These are phyloP conservation scores for Pogonomyrmex californicus DNA, from an alignment of 1,140 invertebrate species.

Conservation along the genomic window DNA sequence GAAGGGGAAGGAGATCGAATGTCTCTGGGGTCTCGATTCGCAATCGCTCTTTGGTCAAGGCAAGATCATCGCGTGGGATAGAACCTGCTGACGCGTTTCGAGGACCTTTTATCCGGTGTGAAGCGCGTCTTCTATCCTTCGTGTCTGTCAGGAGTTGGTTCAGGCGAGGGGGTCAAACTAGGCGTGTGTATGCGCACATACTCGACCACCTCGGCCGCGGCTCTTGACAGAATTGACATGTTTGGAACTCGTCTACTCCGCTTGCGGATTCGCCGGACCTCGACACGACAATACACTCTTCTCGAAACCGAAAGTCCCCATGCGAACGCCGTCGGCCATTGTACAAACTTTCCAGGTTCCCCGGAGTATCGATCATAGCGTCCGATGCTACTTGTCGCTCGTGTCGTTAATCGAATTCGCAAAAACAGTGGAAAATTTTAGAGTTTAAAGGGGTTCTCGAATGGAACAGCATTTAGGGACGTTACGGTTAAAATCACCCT, in stretches of 20 bases:
- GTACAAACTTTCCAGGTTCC: slow-evolving; percentile 59
- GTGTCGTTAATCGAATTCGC: slow-evolving; percentile 44
- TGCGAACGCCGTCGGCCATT: slow-evolving; percentile 46
- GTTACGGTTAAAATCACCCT: background rate
- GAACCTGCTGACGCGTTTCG: slow-evolving; percentile 75
- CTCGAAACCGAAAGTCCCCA: slow-evolving; percentile 52
- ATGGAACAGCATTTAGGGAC: background rate
- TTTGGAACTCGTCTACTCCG: slow-evolving; percentile 78
- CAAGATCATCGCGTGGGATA: slow-evolving; percentile 77
- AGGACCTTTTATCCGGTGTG: slow-evolving; percentile 76
- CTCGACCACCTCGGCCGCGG: slow-evolving; percentile 67
- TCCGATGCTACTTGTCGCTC: background rate
- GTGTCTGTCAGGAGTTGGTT: slow-evolving; percentile 66
- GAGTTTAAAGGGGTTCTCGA: background rate
- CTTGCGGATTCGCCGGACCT: slow-evolving; percentile 80
- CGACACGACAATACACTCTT: slow-evolving; percentile 85
- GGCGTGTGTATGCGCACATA: slow-evolving; percentile 73
- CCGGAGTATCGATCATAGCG: slow-evolving; percentile 36
- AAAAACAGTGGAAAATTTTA: slow-evolving; percentile 24
- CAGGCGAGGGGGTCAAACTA: slow-evolving; percentile 63
- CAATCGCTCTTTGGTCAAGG: slow-evolving; percentile 76
- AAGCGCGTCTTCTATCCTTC: slow-evolving; percentile 66
- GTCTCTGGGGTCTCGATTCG: slow-evolving; percentile 67
- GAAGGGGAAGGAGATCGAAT: slow-evolving; percentile 49
- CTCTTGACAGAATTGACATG: slow-evolving; percentile 75